phyloP scores from a whole-genome alignment of 2,888 invertebrate species.

The Orchesellides sinensis region DNA sequence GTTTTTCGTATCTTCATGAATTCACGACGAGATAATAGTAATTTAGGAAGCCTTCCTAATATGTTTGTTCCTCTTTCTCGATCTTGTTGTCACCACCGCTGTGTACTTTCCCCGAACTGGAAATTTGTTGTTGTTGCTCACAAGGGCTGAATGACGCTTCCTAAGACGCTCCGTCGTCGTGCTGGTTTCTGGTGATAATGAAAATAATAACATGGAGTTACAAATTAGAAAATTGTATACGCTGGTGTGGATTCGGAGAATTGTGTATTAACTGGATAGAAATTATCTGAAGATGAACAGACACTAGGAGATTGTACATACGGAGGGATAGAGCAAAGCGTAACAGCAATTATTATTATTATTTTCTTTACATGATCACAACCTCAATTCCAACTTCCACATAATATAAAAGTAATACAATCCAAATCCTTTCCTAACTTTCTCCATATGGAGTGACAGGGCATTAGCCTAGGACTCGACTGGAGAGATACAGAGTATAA shows the following conservation, averaged over 20 bases:
- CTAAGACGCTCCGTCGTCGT: neutral
- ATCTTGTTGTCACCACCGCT: neutral
- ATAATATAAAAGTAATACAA: neutral
- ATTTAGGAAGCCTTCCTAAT: too few relatives aligned
- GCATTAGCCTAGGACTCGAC: neutral
- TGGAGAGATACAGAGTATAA: neutral
- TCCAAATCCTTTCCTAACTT: neutral
- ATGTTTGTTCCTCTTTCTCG: too few relatives aligned
- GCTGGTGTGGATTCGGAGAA: neutral
- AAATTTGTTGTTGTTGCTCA: neutral
- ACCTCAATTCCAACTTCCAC: neutral
- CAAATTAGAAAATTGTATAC: neutral
- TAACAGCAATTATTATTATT: neutral
- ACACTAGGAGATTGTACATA: too few relatives aligned
- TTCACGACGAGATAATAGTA: too few relatives aligned
- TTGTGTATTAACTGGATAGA: too few relatives aligned
- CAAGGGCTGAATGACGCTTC: too few relatives aligned
- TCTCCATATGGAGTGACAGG: neutral
- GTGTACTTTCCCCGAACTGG: neutral
- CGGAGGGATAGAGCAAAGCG: neutral
- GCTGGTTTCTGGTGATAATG: constrained; percentile 26
- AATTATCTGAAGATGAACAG: too few relatives aligned
- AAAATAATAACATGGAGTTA: constrained; percentile 3
- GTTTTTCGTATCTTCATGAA: too few relatives aligned
- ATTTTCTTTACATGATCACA: too few relatives aligned